Percentiles rank a stretch among this genome's conserved stretches.
Evolutionary conservation across 2,888 invertebrate species (phyloP).

Genomic region (Tineola bisselliella): DNA sequence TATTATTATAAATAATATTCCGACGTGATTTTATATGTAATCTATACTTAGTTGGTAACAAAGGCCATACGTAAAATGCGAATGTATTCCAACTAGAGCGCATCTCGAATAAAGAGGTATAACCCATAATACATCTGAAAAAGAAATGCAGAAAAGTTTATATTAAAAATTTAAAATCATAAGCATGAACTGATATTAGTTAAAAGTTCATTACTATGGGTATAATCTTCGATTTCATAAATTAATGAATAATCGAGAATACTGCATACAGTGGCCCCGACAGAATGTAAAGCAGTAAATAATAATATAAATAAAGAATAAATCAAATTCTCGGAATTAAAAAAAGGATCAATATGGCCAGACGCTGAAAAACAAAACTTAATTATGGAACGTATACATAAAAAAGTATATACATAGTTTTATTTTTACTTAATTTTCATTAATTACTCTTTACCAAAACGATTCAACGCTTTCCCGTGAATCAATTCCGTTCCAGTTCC

Average conservation of each 20-base stretch:
- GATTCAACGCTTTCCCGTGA: conserved; percentile 52
- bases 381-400: too few relatives aligned
- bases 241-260: conserved; percentile 34
- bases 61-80: conserved; percentile 45
- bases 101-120: conserved; percentile 56
- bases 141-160: neutral
- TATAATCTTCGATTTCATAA: conserved; percentile 24
- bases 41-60: too few relatives aligned
- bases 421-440: neutral
- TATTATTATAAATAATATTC: too few relatives aligned
- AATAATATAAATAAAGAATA: conserved; percentile 39
- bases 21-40: too few relatives aligned
- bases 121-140: conserved; percentile 48
- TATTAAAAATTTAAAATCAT: neutral
- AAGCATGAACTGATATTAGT: neutral
- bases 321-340: conserved; percentile 49
- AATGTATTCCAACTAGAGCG: conserved; percentile 33
- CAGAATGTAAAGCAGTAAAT: conserved; percentile 31
- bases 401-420: too few relatives aligned
- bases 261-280: conserved; percentile 40
- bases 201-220: conserved; percentile 34
- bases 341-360: conserved; percentile 46
- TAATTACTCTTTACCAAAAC: conserved; percentile 34
- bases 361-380: conserved; percentile 28
- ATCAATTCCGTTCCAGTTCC: conserved; percentile 50